A percentile compares a stretch with the other conserved stretches of the same genome.
phyloP scores from a whole-genome alignment of 1,140 invertebrate species.

The Oreohelix idahoensis region DNA sequence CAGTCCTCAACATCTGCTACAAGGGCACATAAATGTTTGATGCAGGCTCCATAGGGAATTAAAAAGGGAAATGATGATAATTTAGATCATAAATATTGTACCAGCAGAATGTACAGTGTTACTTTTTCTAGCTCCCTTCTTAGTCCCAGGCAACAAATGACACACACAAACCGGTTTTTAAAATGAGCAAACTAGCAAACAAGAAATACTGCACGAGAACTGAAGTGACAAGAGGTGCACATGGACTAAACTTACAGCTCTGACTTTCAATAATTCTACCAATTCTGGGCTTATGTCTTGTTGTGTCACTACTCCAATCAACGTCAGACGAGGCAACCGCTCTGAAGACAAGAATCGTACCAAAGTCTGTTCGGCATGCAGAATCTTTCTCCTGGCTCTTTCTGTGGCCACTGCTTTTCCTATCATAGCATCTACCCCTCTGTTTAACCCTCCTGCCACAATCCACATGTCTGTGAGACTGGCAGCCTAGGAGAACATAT shows the following conservation, averaged over 20 bases:
- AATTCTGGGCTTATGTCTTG: neutral
- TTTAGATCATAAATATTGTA: too few relatives aligned
- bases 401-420: slow-evolving; percentile 18
- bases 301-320: slow-evolving; percentile 57
- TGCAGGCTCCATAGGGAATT: too few relatives aligned
- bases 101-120: too few relatives aligned
- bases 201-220: too few relatives aligned
- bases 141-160: too few relatives aligned
- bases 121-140: too few relatives aligned
- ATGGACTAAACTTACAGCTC: neutral
- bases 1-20: too few relatives aligned
- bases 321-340: slow-evolving; percentile 53
- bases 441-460: slow-evolving; percentile 71
- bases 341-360: slow-evolving; percentile 29
- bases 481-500: neutral
- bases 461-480: slow-evolving; percentile 49
- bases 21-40: too few relatives aligned
- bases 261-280: neutral
- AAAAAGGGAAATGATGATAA: too few relatives aligned
- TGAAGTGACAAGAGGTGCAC: too few relatives aligned
- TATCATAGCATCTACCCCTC: slow-evolving; percentile 69
- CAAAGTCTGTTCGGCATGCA: slow-evolving; percentile 12
- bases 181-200: too few relatives aligned
- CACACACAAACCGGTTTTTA: too few relatives aligned
- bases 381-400: slow-evolving; percentile 9